These are phyloP conservation scores for Scyliorhinus canicula DNA, from an alignment of 2,797 vertebrate genomes.

Conservation along the genomic window DNA sequence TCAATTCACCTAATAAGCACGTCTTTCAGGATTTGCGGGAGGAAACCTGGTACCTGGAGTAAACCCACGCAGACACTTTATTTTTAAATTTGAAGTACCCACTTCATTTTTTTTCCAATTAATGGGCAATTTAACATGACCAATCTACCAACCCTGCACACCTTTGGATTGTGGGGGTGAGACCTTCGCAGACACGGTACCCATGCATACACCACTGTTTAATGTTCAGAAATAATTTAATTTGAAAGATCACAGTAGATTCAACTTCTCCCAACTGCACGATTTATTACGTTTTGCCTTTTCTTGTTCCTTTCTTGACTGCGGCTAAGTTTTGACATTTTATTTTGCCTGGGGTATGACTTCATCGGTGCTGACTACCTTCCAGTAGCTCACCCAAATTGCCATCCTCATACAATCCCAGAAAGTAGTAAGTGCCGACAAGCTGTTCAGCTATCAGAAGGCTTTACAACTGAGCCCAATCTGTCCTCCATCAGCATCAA, in stretches of 20 bases:
- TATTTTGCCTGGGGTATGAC: constrained; percentile 3
- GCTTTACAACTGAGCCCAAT: background rate
- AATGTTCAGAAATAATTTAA: background rate
- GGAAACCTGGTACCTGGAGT: too few species aligned
- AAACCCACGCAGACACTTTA: too few species aligned
- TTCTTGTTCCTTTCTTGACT: background rate
- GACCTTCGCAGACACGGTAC: too few species aligned
- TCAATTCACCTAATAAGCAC: too few species aligned
- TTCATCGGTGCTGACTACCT: background rate
- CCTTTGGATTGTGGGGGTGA: too few species aligned
- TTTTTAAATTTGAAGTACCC: too few species aligned
- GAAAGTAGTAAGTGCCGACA: background rate
- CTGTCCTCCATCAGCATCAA: constrained; percentile 6
- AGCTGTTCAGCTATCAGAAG: constrained; percentile 6
- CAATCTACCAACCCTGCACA: too few species aligned
- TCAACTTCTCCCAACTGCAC: background rate
- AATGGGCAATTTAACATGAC: too few species aligned
- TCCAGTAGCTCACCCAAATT: background rate
- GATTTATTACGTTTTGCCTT: background rate
- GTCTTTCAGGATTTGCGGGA: too few species aligned
- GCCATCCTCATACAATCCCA: background rate
- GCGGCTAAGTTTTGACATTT: background rate
- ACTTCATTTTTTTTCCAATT: too few species aligned
- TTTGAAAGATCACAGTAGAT: background rate
- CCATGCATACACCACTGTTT: background rate